A percentile compares a stretch with the other conserved stretches of the same genome.
phyloP scores from a whole-genome alignment of 2,888 invertebrate species.

The Chloroclystis v-ata region DNA sequence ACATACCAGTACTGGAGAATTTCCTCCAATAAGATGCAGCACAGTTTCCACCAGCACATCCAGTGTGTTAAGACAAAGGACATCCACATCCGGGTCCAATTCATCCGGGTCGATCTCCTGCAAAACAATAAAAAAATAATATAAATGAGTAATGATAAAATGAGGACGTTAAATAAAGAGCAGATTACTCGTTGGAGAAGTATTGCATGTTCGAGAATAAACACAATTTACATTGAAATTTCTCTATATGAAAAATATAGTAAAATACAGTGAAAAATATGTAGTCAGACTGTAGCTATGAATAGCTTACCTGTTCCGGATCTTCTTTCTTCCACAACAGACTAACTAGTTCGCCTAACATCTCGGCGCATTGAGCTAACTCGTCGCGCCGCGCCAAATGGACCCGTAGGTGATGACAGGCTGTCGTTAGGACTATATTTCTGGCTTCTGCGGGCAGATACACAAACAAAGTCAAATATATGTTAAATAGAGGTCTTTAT shows the following conservation, averaged over 20 bases:
- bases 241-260: too few species aligned
- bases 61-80: constrained; percentile 86
- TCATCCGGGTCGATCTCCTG: constrained; percentile 57
- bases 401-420: constrained; percentile 90
- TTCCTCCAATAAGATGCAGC: constrained; percentile 74
- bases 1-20: not conserved
- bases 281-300: too few species aligned
- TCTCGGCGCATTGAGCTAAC: constrained; percentile 89
- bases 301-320: constrained; percentile 50
- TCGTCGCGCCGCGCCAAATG: constrained; percentile 91
- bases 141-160: too few species aligned
- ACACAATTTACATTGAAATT: too few species aligned
- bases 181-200: too few species aligned
- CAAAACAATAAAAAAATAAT: too few species aligned
- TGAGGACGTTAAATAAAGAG: too few species aligned
- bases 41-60: constrained; percentile 93
- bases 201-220: too few species aligned
- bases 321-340: constrained; percentile 74
- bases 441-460: constrained; percentile 89
- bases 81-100: constrained; percentile 86
- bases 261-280: too few species aligned
- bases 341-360: constrained; percentile 89
- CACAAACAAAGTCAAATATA: too few species aligned
- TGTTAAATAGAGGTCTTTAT: too few species aligned
- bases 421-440: constrained; percentile 87